Evolutionary conservation across 1,140 invertebrate genomes (phyloP), one percentile per base, ranked within the genome.

Genomic region (Microplitis mediator): DNA sequence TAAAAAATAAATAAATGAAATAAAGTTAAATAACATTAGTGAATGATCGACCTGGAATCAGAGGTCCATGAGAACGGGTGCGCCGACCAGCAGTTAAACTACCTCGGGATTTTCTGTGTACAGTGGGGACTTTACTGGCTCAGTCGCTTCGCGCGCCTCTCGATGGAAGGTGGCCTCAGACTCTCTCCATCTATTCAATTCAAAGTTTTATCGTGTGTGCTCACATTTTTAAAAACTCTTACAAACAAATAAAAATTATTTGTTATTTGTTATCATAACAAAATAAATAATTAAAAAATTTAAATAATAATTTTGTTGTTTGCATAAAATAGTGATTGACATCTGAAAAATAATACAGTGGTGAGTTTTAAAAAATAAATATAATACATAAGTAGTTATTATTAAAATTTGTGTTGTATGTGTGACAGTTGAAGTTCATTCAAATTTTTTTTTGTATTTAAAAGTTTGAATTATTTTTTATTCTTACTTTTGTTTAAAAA

Each of bases 61-160:
- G 52, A 65, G 23, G 32, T 45, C 70, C 61, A 63, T 32, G 51
- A 64, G 61, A 64, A 45, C 69, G 60, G 69, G 69, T 65, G 70
- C 70, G 70, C 70, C 70, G 54, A 52, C 9, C 36, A 65, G 50
- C 51, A 34, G 35, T 36, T 35, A 54, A 31, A 13, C 52, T 52
- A 23, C 9, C 51, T 69, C 36, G 60, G 69, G 72, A 61, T 64
- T 73, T 36, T 61, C 39, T 16, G 63, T 61, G 39, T 54, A 58
- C 69, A 56, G 50, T 52, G 72, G 45, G 56, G 64, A 66, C 73
- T 78, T 66, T 65, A 61, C 51, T 45, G 74, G 64, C 66, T 81
- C 82, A 85, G 84, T 85, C 79, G 83, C 83, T 80, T 81, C 77
- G 84, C 83, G 84, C 84, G 82, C 80, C 79, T 80, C 78, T 72